Evolutionary conservation across 2,797 vertebrate species (phyloP).

Genomic region (Allobates femoralis): DNA sequence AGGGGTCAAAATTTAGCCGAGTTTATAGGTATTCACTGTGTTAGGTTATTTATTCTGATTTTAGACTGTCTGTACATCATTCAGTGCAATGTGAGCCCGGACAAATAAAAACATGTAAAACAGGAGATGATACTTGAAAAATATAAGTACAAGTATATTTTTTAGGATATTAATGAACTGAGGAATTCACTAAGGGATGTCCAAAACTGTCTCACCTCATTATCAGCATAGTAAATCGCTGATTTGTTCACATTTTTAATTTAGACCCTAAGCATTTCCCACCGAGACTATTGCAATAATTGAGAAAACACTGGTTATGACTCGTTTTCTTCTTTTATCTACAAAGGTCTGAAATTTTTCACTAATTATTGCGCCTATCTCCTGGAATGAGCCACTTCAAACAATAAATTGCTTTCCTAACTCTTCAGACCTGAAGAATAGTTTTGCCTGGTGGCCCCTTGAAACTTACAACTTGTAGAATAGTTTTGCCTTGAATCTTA

Average conservation of each 20-base stretch:
- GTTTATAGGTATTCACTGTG: not conserved
- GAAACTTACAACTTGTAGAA: too few species aligned
- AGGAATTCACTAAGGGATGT: not conserved
- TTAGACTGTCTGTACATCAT: not conserved
- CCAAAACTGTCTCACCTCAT: not conserved
- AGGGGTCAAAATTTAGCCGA: not conserved
- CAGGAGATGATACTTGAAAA: constrained; percentile 25
- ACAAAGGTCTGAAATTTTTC: not conserved
- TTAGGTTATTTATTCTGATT: not conserved
- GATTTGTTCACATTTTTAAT: not conserved
- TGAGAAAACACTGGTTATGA: not conserved
- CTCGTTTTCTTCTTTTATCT: not conserved
- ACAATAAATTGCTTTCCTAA: not conserved
- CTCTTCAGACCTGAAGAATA: not conserved
- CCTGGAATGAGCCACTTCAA: not conserved
- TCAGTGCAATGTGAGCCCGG: not conserved
- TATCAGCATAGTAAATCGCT: not conserved
- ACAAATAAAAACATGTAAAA: not conserved
- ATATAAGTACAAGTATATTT: constrained; percentile 21
- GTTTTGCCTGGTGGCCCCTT: too few species aligned
- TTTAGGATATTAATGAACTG: constrained; percentile 26
- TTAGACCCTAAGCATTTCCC: not conserved
- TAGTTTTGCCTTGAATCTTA: too few species aligned
- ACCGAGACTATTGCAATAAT: not conserved
- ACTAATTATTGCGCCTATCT: not conserved